These are phyloP conservation scores for Calyptomena viridis DNA, from an alignment of 2,113 vertebrate genomes.

Conservation along the genomic window DNA sequence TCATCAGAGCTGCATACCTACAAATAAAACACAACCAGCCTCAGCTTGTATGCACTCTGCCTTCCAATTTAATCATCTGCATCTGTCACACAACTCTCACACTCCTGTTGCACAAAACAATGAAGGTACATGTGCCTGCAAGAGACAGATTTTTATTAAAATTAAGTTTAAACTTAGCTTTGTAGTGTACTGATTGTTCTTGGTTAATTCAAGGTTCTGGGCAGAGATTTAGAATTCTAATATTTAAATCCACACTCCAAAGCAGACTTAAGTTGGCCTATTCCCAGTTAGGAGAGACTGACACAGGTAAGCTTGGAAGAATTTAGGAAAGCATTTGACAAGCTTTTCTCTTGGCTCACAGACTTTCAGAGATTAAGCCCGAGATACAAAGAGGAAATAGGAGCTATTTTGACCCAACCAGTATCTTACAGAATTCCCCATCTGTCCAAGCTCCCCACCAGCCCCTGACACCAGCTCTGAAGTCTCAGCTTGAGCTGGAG, in stretches of 20 bases:
- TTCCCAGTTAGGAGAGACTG: not conserved
- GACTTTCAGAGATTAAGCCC: not conserved
- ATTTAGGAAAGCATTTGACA: not conserved
- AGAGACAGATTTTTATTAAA: not conserved
- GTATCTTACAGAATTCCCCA: not conserved
- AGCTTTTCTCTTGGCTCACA: not conserved
- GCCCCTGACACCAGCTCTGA: not conserved
- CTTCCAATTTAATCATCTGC: not conserved
- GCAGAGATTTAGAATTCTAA: not conserved
- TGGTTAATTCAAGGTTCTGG: not conserved
- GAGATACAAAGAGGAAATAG: not conserved
- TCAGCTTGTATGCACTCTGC: not conserved
- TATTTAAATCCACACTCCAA: not conserved
- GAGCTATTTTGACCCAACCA: not conserved
- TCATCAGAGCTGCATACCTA: constrained; percentile 78
- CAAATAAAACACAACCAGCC: not conserved
- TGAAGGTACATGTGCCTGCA: not conserved
- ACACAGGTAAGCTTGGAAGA: not conserved
- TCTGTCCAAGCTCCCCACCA: not conserved
- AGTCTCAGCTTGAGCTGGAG: not conserved
- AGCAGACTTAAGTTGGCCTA: not conserved
- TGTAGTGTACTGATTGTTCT: not conserved
- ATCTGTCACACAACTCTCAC: not conserved
- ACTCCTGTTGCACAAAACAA: not conserved
- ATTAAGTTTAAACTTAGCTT: not conserved